Evolutionary conservation across 1,140 invertebrate genomes (phyloP), one percentile per base, ranked within the genome.

Genomic region (Geopemphigus sp.): DNA sequence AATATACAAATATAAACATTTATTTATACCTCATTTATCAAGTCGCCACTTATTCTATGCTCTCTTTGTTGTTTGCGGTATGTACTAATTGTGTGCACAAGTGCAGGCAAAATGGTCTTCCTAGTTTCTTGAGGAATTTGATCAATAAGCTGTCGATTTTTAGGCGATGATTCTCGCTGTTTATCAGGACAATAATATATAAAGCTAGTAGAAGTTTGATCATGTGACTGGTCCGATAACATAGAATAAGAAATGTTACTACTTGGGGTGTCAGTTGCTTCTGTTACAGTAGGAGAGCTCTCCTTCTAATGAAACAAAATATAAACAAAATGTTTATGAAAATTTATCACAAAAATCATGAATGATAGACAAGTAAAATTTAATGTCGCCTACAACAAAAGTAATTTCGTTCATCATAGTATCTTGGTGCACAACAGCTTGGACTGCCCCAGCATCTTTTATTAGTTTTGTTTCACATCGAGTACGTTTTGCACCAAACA

Each of bases 41-140:
- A 11, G 1, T 24, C 12, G 1, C 68, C 47, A 29, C 50, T 19
- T 54, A 29, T 29, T 54, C 68, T 24, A 5, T 54, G 24, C 17
- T 72, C 15, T 72, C 29, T 47, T 12, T 72, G 68, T 72, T 72
- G 68, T 72, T 72, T 53, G 5, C 68, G 68, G 12, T 72, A 72
- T 29, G 50, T 53, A 24, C 68, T 72, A 10, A 72, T 6, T 29
- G 68, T 53, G 14, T 72, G 68, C 17, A 72, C 26, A 29, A 72
- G 68, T 54, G 45, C 22, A 26, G 68, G 68, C 11, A 29, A 8
- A 19, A 12, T 15, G 19, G 4, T 12, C 1, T 6, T 70, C n/a
- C n/a, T 22, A 8, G 29, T 19, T 14, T 61, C 8, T 5, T 17
- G 15, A 8, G 19, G 26, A 17, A 26, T 19, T 54, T 54, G 2